A percentile compares a stretch with the other conserved stretches of the same genome.
Conservation (phyloP, 2,888 invertebrate species). For the Caenorhabditis plicata region DNA sequence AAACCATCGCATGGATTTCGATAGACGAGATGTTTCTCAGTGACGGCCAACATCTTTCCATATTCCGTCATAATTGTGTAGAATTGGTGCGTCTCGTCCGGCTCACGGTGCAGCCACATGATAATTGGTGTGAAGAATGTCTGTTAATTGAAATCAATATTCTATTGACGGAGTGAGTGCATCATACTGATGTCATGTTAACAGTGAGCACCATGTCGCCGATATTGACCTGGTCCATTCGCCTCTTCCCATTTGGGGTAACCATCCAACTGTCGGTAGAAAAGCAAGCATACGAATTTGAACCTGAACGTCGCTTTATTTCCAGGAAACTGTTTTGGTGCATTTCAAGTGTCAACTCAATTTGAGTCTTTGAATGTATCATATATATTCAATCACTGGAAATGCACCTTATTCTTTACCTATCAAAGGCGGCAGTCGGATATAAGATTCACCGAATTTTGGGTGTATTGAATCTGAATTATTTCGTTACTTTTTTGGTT, state of each 20-base stretch:
- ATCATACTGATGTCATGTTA: conserved; percentile 31
- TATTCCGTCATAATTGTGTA: conserved; percentile 46
- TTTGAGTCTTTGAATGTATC: no score
- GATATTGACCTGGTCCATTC: conserved; percentile 40
- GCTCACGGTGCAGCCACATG: conserved; percentile 38
- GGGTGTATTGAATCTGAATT: neutral
- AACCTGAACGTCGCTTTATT: no score
- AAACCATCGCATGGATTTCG: conserved; percentile 29
- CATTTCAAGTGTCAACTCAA: no score
- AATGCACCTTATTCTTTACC: neutral
- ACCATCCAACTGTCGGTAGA: conserved; percentile 44
- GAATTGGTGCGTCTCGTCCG: conserved; percentile 31
- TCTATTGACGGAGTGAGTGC: no score
- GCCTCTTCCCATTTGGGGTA: conserved; percentile 39
- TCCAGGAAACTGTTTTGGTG: no score
- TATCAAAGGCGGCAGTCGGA: neutral
- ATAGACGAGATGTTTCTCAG: conserved; percentile 39
- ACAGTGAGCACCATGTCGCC: conserved; percentile 38
- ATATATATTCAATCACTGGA: neutral
- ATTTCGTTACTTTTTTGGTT: no score
- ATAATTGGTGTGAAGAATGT: conserved; percentile 35
- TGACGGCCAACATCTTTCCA: conserved; percentile 40
- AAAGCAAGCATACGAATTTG: conserved; percentile 28
- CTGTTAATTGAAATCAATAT: conserved; percentile 13
- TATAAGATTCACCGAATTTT: neutral